Base-by-base conservation (phyloP, 2,888 invertebrate species). In the Drosophila mimica region DNA sequence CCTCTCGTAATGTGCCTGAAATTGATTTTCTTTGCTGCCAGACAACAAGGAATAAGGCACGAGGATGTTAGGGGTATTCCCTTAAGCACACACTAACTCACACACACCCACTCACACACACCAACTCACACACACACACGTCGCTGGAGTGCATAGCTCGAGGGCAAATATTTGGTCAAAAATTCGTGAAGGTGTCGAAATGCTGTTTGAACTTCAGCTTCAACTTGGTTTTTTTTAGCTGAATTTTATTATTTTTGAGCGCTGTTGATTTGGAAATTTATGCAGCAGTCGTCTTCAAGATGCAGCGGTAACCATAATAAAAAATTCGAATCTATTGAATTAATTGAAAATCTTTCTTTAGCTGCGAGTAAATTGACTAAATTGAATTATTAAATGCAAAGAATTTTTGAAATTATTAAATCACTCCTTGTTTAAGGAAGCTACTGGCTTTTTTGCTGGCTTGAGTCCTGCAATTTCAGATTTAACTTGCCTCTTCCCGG, bases 131-230 rank as follows among this genome's bases (percentile, higher is more conserved):
- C 4, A 33, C 34, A 36, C 38, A 68, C 70, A 70, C 69, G 70
- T 70, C 53, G 54, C 70, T 34, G 70, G 70, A 70, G 70, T 70
- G 58, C 58, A 57, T 72, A 63, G 57, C 68, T 65, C 70, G 60
- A 54, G 60, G 79, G 82, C 73, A 83, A 83, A 83, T 88, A 83
- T 88, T 84, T 84, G 82, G 70, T 75, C 76, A 85, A 77, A 77
- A 87, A 81, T 63, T 68, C 72, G 67, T 63, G 66, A 68, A 81
- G 77, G 79, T 81, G 81, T 79, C 70, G 73, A 67, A 67, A 64
- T 67, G 33, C 61, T 81, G 62, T 79, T 79, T 81, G 73, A 67
- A 57, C 63, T 54, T 63, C 48, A 53, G 49, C 68, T n/a, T 49
- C 15, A 17, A 34, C 25, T 28, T 6, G 9, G 25, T 28, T 48